A percentile compares a stretch with the other conserved stretches of the same genome.
phyloP scores from a whole-genome alignment of 2,797 vertebrate genomes.

The Smutsia gigantea region DNA sequence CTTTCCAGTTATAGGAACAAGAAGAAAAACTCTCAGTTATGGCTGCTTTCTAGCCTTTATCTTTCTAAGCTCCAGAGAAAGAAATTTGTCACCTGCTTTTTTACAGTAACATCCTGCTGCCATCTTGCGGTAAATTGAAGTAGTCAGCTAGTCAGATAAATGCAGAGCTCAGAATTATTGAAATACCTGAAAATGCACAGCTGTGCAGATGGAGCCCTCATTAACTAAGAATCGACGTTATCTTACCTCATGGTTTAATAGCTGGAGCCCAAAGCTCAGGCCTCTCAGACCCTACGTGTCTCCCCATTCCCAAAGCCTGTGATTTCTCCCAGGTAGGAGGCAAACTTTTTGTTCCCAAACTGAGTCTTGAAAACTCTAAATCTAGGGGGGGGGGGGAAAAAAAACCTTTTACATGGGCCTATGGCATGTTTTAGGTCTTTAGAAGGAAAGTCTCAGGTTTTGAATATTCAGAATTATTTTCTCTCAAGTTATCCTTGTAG shows the following conservation, averaged over 20 bases:
- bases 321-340: background rate
- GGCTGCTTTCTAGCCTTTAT: background rate
- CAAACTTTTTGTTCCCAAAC: background rate
- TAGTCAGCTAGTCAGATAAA: background rate
- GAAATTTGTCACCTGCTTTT: background rate
- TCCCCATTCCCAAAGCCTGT: background rate
- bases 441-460: background rate
- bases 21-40: background rate
- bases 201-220: no score
- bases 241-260: background rate
- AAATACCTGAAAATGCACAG: background rate
- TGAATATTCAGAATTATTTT: background rate
- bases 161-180: background rate
- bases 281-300: background rate
- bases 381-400: background rate
- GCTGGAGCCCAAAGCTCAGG: background rate
- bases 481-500: background rate
- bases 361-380: background rate
- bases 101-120: slow-evolving; percentile 67
- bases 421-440: background rate
- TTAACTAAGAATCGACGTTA: background rate
- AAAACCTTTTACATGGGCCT: background rate
- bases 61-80: background rate
- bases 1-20: background rate
- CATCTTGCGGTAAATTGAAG: slow-evolving; percentile 81